Evolutionary conservation across 2,888 invertebrate genomes (phyloP).

Genomic region (Brachyopa scutellaris): DNA sequence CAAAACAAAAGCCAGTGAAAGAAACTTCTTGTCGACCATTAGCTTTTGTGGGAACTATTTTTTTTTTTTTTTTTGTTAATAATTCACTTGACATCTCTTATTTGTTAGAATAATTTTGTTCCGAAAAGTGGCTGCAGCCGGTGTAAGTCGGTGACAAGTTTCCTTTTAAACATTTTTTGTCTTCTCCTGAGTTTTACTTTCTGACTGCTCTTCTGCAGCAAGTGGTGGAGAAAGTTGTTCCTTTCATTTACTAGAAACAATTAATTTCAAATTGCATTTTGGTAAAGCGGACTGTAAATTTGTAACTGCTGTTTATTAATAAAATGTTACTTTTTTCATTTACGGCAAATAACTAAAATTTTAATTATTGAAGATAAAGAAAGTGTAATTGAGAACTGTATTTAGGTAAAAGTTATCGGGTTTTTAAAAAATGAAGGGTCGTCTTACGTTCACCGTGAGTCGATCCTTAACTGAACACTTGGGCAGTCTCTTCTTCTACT

Average conservation of each 20-base stretch:
- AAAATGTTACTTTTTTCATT: too few species aligned
- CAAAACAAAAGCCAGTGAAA: conserved; percentile 13
- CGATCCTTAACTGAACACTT: too few species aligned
- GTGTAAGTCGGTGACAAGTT: conserved; percentile 18
- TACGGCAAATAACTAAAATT: too few species aligned
- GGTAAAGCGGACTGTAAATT: neutral
- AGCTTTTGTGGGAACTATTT: conserved; percentile 13
- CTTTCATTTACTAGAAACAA: conserved; percentile 17
- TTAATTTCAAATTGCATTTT: conserved; percentile 15
- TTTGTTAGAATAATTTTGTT: conserved; percentile 39
- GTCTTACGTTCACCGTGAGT: too few species aligned
- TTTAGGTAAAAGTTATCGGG: too few species aligned
- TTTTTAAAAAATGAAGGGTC: too few species aligned
- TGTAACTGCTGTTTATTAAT: neutral
- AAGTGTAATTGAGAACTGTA: too few species aligned
- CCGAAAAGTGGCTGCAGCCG: conserved; percentile 32
- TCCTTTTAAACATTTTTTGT: neutral
- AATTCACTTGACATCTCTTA: conserved; percentile 52
- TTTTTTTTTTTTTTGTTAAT: conserved; percentile 27
- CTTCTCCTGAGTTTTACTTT: neutral
- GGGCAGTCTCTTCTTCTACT: too few species aligned
- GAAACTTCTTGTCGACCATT: conserved; percentile 29
- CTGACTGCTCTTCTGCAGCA: neutral
- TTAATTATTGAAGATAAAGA: too few species aligned
- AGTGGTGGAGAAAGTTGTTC: conserved; percentile 1